Percentiles rank a stretch among this genome's conserved stretches.
These are phyloP conservation scores for Idaea biselata DNA, from an alignment of 2,888 invertebrate species.

Conservation along the genomic window DNA sequence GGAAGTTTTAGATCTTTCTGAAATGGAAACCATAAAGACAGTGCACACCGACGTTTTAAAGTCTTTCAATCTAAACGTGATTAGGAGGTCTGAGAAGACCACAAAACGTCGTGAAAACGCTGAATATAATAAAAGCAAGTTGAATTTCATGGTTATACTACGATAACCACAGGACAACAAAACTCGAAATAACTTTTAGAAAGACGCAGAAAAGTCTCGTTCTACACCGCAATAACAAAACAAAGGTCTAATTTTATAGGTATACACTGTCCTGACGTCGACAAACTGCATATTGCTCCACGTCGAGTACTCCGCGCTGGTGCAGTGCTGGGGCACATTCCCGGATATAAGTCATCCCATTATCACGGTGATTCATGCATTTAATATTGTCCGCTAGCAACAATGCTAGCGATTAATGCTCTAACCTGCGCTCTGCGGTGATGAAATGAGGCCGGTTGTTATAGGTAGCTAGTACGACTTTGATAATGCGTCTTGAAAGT, in stretches of 20 bases:
- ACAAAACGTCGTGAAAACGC: too few relatives aligned
- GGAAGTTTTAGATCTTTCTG: too few relatives aligned
- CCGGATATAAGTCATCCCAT: conserved; percentile 69
- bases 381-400: conserved; percentile 37
- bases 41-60: too few relatives aligned
- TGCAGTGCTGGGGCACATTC: conserved; percentile 74
- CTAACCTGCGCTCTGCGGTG: conserved; percentile 22
- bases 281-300: conserved; percentile 77
- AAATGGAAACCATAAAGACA: neutral
- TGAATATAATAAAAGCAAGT: too few relatives aligned
- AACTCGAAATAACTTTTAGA: neutral
- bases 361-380: conserved; percentile 58
- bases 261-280: conserved; percentile 70
- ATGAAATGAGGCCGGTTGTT: conserved; percentile 18
- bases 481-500: neutral
- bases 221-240: conserved; percentile 5
- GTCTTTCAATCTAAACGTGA: too few relatives aligned
- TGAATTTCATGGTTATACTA: too few relatives aligned
- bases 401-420: conserved; percentile 19
- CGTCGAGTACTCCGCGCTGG: conserved; percentile 67
- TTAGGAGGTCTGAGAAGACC: too few relatives aligned
- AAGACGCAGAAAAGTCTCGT: neutral
- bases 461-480: neutral
- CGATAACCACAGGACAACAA: too few relatives aligned
- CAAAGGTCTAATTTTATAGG: conserved; percentile 47